A percentile compares a stretch with the other conserved stretches of the same genome.
These are phyloP conservation scores for Helostoma temminkii DNA, from an alignment of 2,797 vertebrate species.

Conservation along the genomic window DNA sequence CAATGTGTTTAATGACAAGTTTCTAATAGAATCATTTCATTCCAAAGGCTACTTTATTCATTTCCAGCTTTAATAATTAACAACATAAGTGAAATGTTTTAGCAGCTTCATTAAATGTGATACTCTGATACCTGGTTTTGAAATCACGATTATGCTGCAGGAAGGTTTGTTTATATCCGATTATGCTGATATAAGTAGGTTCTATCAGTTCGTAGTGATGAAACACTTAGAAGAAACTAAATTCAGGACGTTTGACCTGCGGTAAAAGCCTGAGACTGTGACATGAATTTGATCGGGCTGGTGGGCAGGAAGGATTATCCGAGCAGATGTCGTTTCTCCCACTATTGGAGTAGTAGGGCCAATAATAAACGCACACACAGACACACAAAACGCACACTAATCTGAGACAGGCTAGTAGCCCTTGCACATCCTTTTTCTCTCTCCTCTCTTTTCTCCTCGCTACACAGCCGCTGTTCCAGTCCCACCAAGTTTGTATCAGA, in stretches of 20 bases:
- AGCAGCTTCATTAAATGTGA: not conserved
- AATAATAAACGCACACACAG: conserved; percentile 72
- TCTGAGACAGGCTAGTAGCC: conserved; percentile 66
- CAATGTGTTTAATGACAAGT: not conserved
- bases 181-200: conserved; percentile 19
- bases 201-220: conserved; percentile 35
- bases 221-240: conserved; percentile 50
- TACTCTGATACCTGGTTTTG: not conserved
- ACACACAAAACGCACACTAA: conserved; percentile 57
- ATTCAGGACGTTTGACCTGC: conserved; percentile 58
- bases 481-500: conserved; percentile 54
- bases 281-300: conserved; percentile 77
- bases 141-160: conserved; percentile 17
- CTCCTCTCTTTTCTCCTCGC: conserved; percentile 58
- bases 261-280: conserved; percentile 58
- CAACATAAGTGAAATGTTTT: not conserved
- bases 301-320: conserved; percentile 78
- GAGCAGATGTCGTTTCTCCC: conserved; percentile 77
- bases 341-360: conserved; percentile 77
- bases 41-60: not conserved
- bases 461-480: conserved; percentile 58
- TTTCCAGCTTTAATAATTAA: not conserved
- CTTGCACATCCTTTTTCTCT: conserved; percentile 58
- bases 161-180: conserved; percentile 27
- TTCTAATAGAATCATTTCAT: not conserved